Percentiles rank a stretch among this genome's conserved stretches.
These are phyloP conservation scores for Temnothorax ravouxi DNA, from an alignment of 2,888 invertebrate genomes.

Conservation along the genomic window DNA sequence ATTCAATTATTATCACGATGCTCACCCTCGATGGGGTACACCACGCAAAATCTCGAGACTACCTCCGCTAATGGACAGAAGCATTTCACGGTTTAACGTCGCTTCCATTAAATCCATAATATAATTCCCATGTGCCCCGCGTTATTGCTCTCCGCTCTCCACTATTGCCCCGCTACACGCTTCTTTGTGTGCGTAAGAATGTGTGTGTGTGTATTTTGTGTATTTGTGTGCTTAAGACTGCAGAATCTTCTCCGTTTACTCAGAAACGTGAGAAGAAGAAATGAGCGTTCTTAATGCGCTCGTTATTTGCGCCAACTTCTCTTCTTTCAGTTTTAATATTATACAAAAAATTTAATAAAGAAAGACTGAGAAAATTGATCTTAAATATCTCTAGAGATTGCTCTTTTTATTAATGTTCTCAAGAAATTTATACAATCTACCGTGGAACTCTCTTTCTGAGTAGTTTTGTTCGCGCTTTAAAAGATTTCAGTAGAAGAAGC, in stretches of 20 bases:
- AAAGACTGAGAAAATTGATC: not conserved
- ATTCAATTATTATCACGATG: slow-evolving; percentile 49
- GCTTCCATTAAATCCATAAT: slow-evolving; percentile 42
- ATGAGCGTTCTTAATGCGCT: not conserved
- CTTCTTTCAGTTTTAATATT: not conserved
- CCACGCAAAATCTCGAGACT: slow-evolving; percentile 32
- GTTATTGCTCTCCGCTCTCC: slow-evolving; percentile 21
- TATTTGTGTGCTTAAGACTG: slow-evolving; percentile 6
- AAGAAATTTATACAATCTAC: not conserved
- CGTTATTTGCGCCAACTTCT: not conserved
- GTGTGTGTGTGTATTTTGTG: not conserved
- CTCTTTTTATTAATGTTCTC: not conserved
- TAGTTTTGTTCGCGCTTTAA: not conserved
- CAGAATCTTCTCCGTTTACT: slow-evolving; percentile 14
- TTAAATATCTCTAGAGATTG: not conserved
- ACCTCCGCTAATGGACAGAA: slow-evolving; percentile 43
- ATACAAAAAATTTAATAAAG: not conserved
- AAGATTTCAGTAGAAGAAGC: slow-evolving; percentile 12
- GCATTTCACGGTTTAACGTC: slow-evolving; percentile 51
- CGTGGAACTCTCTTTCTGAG: not conserved
- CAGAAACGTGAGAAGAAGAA: slow-evolving; percentile 4
- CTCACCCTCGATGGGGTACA: slow-evolving; percentile 20
- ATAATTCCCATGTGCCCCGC: slow-evolving; percentile 34
- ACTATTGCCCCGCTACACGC: slow-evolving; percentile 13
- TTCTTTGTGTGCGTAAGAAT: not conserved